Evolutionary conservation across 1,140 invertebrate species (phyloP), one percentile per base, ranked within the genome.

Genomic region (Asbolus verrucosus): DNA sequence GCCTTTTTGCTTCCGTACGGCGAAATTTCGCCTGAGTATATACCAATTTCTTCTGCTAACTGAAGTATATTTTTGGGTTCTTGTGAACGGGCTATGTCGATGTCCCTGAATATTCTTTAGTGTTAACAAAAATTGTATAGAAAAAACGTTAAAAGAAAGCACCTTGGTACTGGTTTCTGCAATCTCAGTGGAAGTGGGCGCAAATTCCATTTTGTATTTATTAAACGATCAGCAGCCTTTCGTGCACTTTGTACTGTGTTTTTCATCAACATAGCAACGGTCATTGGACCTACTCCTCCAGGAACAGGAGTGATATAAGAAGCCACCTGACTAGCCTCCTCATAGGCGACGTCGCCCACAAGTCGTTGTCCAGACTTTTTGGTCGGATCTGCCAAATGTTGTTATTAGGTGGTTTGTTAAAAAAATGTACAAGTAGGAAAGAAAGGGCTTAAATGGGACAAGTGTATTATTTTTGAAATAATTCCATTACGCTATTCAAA

Each of bases 211-310:
- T 81, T 76, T 1, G 74, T 82, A 8, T 79, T 81, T 0, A 87
- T 71, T 1, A 90, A 73, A 14, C 83, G 85, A 9, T 87, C 79
- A n/a, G 86, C 85, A 21, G 87, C 81, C 69, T 86, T 84, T 78
- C 88, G 79, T 16, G 96, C 95, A 18, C 94, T 92, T 63, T 91
- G 84, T 2, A 98, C 92, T 0, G 97, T 98, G 81, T 99, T 99
- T 75, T 91, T 90, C 88, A 99, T 94, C 5, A 99, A 84, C 97
- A 99, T 99, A 6, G 96, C 95, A 14, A 99, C 97, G 0, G 97
- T 98, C 95, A 99, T 98, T 5, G 97, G 97, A 0, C 97, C 97
- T 61, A 99, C 97, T 69, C 98, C 97, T 19, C 97, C 96, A 6
- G 98, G 98, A 13, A 99, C 98, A 1, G 98, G 98, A 16, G 98